Evolutionary conservation across 2,888 invertebrate species (phyloP).

Genomic region (Drosophila koepferae): DNA sequence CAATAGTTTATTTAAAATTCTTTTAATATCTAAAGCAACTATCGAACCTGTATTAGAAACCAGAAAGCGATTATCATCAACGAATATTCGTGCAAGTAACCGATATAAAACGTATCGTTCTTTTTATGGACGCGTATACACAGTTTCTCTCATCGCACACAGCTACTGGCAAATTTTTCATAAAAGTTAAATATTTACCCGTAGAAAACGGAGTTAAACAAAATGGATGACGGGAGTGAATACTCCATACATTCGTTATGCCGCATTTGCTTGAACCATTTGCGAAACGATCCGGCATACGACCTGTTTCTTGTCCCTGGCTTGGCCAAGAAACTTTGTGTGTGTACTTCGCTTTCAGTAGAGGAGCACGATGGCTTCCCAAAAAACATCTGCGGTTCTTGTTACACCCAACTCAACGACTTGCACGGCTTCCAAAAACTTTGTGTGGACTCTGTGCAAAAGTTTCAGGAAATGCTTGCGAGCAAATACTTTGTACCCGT

Average conservation of each 20-base stretch:
- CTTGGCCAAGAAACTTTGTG: constrained; percentile 78
- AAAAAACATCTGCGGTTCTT: constrained; percentile 74
- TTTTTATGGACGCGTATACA: constrained; percentile 55
- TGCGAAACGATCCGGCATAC: constrained; percentile 64
- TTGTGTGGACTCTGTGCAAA: constrained; percentile 78
- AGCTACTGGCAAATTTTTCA: constrained; percentile 19
- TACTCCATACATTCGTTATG: constrained; percentile 78
- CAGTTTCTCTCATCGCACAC: constrained; percentile 41
- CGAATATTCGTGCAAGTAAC: constrained; percentile 33
- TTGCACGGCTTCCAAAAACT: constrained; percentile 79
- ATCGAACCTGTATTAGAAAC: background rate
- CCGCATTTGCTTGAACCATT: constrained; percentile 79
- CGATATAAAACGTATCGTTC: constrained; percentile 41
- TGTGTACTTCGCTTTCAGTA: constrained; percentile 80
- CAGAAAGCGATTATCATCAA: constrained; percentile 19
- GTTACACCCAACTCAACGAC: constrained; percentile 75
- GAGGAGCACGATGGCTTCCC: constrained; percentile 82
- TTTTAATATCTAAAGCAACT: background rate
- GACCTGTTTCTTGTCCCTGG: constrained; percentile 79
- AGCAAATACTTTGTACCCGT: constrained; percentile 51
- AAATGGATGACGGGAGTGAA: constrained; percentile 59
- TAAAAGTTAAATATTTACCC: constrained; percentile 1
- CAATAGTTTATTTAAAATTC: background rate
- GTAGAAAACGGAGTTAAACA: constrained; percentile 1
- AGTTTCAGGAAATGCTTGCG: constrained; percentile 74